Evolutionary conservation across 2,113 vertebrate genomes (phyloP).

Genomic region (Amblyornis subalaris): DNA sequence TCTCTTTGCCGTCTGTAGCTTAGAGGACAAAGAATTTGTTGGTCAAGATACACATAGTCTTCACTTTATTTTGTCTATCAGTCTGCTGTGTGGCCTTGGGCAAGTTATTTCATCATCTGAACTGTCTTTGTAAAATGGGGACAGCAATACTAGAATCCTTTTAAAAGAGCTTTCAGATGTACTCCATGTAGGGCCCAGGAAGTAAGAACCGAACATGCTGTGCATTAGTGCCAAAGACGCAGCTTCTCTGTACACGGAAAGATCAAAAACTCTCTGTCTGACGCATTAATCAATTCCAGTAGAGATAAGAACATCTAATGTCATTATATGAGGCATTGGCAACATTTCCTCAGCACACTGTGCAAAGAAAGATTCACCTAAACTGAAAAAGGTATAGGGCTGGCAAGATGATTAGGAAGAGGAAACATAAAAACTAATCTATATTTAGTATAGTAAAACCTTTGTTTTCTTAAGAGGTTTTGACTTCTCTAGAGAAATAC

Average conservation of each 20-base stretch:
- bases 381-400: background rate
- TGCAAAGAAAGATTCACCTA: background rate
- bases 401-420: background rate
- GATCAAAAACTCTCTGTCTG: conserved; percentile 18
- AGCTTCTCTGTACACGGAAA: background rate
- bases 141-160: background rate
- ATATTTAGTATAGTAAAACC: background rate
- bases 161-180: background rate
- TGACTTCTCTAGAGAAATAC: background rate
- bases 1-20: background rate
- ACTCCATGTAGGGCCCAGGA: background rate
- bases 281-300: background rate
- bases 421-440: background rate
- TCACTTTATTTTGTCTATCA: background rate
- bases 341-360: background rate
- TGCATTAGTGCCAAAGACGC: background rate
- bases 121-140: background rate
- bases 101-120: background rate
- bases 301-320: conserved; percentile 21
- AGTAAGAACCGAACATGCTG: background rate
- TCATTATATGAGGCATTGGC: background rate
- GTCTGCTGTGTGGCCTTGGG: background rate
- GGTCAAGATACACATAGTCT: background rate
- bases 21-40: background rate
- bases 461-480: background rate